A percentile compares a stretch with the other conserved stretches of the same genome.
phyloP scores from a whole-genome alignment of 2,113 vertebrate genomes.

The Actenoides hombroni region DNA sequence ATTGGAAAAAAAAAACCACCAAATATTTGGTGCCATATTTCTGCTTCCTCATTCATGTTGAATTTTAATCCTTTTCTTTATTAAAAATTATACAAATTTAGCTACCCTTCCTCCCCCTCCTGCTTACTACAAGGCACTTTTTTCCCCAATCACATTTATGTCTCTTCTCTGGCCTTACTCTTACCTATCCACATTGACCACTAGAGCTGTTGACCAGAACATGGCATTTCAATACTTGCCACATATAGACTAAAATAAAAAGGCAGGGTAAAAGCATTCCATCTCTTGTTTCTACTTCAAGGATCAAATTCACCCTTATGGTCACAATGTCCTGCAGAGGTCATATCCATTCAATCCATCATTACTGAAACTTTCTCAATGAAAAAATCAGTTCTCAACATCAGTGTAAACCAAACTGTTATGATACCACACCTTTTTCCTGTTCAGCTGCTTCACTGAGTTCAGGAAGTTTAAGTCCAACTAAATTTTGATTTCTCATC shows the following conservation, averaged over 20 bases:
- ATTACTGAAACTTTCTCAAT: not conserved
- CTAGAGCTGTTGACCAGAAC: not conserved
- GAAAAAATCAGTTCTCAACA: not conserved
- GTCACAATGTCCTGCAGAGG: not conserved
- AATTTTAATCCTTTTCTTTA: not conserved
- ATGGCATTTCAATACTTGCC: not conserved
- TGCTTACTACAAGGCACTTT: not conserved
- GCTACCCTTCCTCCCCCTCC: not conserved
- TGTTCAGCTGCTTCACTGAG: constrained; percentile 92
- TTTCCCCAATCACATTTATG: not conserved
- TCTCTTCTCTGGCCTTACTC: not conserved
- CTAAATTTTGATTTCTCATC: constrained; percentile 90
- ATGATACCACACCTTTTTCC: constrained; percentile 86
- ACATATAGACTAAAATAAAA: not conserved
- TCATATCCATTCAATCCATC: not conserved
- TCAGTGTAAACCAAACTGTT: not conserved
- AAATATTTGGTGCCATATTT: not conserved
- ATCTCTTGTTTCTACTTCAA: not conserved
- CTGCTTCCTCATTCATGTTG: not conserved
- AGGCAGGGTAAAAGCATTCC: not conserved
- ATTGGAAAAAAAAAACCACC: not conserved
- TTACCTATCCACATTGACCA: not conserved
- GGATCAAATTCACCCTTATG: not conserved
- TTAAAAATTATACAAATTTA: not conserved
- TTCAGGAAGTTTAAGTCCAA: constrained; percentile 89